Percentiles rank a stretch among this genome's conserved stretches.
Conservation (phyloP, 2,888 invertebrate species). For the Phyllotreta cruciferae region DNA sequence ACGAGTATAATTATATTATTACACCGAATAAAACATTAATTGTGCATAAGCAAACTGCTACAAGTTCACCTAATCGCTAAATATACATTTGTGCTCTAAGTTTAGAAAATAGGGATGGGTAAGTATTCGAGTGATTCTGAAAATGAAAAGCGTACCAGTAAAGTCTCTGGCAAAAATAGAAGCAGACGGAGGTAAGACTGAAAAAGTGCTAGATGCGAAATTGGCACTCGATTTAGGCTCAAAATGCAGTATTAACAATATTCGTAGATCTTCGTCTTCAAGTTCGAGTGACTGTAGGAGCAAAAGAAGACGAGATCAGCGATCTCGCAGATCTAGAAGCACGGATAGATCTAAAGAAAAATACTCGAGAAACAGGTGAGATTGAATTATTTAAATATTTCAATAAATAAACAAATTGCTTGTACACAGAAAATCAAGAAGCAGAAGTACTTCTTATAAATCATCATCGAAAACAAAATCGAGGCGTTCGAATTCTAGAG, state of each 20-base stretch:
- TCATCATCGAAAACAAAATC: constrained; percentile 49
- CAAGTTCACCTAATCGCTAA: too few species aligned
- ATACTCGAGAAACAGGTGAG: constrained; percentile 35
- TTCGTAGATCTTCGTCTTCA: constrained; percentile 55
- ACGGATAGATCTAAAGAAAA: constrained; percentile 48
- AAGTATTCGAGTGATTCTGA: constrained; percentile 61
- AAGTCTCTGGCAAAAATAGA: constrained; percentile 55
- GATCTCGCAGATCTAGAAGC: constrained; percentile 47
- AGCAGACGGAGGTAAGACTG: constrained; percentile 55
- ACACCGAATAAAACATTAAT: too few species aligned
- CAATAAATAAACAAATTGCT: too few species aligned
- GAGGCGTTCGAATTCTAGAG: constrained; percentile 47
- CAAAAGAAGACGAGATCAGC: constrained; percentile 46
- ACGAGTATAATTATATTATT: too few species aligned
- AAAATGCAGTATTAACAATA: constrained; percentile 41
- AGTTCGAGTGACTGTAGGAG: constrained; percentile 51
- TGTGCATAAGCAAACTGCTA: too few species aligned
- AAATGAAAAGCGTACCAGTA: constrained; percentile 55
- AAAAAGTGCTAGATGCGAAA: constrained; percentile 36
- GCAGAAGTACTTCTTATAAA: constrained; percentile 46
- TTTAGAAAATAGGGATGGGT: constrained; percentile 52
- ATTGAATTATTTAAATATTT: background rate
- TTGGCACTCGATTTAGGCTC: constrained; percentile 32
- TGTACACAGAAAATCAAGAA: constrained; percentile 47
- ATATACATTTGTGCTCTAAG: background rate